A percentile compares a stretch with the other conserved stretches of the same genome.
Conservation (phyloP, 2,113 vertebrate species). For the Aegithalos caudatus region DNA sequence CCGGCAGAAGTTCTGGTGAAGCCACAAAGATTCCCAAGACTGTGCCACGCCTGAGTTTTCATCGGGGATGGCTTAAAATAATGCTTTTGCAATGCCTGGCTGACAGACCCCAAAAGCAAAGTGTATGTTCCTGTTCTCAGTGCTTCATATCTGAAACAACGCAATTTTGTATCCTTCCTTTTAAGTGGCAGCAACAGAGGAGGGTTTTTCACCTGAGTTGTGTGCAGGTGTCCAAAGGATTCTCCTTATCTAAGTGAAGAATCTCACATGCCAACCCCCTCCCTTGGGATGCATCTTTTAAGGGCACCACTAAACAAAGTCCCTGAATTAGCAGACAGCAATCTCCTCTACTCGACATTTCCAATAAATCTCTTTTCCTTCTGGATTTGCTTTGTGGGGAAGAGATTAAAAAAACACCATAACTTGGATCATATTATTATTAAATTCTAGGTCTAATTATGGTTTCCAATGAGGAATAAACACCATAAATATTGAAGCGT, state of each 20-base stretch:
- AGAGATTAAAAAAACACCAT: neutral
- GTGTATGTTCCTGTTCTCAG: neutral
- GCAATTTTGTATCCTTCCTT: neutral
- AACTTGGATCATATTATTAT: neutral
- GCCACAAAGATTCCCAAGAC: neutral
- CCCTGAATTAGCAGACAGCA: neutral
- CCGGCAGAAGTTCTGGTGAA: neutral
- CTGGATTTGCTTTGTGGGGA: neutral
- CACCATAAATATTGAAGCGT: constrained; percentile 42
- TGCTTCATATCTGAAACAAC: neutral
- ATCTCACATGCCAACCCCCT: neutral
- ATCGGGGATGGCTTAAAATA: neutral
- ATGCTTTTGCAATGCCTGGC: neutral
- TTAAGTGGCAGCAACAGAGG: neutral
- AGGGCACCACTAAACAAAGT: neutral
- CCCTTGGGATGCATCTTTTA: neutral
- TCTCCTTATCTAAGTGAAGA: neutral
- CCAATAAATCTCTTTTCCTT: neutral
- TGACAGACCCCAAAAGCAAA: neutral
- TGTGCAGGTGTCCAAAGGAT: neutral
- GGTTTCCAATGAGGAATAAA: constrained; percentile 19
- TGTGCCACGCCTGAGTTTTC: neutral
- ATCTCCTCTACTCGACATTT: neutral
- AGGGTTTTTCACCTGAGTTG: neutral
- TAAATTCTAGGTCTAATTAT: constrained; percentile 30